These are phyloP conservation scores for Eudemis profundana DNA, from an alignment of 2,888 invertebrate species.

Conservation along the genomic window DNA sequence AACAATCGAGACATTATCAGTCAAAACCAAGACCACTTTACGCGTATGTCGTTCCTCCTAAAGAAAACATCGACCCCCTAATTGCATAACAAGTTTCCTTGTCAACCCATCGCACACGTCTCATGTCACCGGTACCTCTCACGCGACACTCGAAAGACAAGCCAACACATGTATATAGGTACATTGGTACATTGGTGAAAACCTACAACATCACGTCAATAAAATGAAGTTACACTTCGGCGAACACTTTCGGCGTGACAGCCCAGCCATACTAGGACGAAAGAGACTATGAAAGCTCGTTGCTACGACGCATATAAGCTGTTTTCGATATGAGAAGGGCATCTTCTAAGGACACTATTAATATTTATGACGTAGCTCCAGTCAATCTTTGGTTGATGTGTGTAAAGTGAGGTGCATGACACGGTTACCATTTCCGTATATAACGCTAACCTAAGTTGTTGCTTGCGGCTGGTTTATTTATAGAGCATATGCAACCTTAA, in stretches of 20 bases:
- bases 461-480: too few relatives aligned
- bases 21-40: neutral
- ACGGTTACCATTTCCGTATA: neutral
- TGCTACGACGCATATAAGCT: neutral
- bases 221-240: constrained; percentile 35
- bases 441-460: neutral
- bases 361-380: constrained; percentile 15
- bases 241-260: constrained; percentile 26
- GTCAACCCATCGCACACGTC: constrained; percentile 22
- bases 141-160: neutral
- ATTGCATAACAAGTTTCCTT: constrained; percentile 39
- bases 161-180: constrained; percentile 5
- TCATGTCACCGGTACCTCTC: constrained; percentile 13
- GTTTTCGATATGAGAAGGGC: constrained; percentile 4
- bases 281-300: neutral
- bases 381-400: constrained; percentile 20
- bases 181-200: constrained; percentile 31
- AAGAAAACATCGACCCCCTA: constrained; percentile 28
- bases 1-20: constrained; percentile 12
- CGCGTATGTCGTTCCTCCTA: neutral
- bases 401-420: neutral
- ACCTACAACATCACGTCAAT: constrained; percentile 42
- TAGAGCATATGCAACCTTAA: too few relatives aligned
- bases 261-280: neutral
- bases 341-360: constrained; percentile 25